Percentiles rank a stretch among this genome's conserved stretches.
These are phyloP conservation scores for Galerucella calmariensis DNA, from an alignment of 2,888 invertebrate genomes.

Conservation along the genomic window DNA sequence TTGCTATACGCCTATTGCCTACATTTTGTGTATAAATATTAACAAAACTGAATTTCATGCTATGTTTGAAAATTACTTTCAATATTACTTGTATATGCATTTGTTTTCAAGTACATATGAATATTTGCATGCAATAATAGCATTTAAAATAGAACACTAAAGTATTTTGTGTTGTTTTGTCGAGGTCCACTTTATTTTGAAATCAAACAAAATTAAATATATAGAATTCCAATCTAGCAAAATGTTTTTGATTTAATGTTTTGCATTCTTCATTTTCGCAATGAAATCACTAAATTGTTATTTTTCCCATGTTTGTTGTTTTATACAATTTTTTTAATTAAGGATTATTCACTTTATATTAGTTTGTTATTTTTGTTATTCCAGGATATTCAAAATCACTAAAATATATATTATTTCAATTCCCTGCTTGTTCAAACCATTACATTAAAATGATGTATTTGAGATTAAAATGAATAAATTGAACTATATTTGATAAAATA, in stretches of 20 bases:
- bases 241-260: slow-evolving; percentile 3
- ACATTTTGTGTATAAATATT: too few species aligned
- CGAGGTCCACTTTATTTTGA: slow-evolving; percentile 4
- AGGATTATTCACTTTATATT: background rate
- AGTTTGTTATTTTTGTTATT: background rate
- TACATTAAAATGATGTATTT: too few species aligned
- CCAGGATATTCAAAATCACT: background rate
- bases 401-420: too few species aligned
- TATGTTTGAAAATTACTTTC: too few species aligned
- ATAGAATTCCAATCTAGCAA: background rate
- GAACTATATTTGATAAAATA: too few species aligned
- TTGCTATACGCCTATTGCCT: too few species aligned
- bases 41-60: too few species aligned
- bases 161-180: slow-evolving; percentile 17
- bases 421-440: too few species aligned
- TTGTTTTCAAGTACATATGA: background rate
- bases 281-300: background rate
- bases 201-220: slow-evolving; percentile 11
- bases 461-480: too few species aligned
- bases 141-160: slow-evolving; percentile 2
- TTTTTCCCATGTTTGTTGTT: background rate
- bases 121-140: background rate
- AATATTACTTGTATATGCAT: background rate
- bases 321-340: slow-evolving; percentile 2
- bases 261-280: background rate